These are phyloP conservation scores for Clavelina lepadiformis DNA, from an alignment of 23 tunicate genomes.

Conservation along the genomic window DNA sequence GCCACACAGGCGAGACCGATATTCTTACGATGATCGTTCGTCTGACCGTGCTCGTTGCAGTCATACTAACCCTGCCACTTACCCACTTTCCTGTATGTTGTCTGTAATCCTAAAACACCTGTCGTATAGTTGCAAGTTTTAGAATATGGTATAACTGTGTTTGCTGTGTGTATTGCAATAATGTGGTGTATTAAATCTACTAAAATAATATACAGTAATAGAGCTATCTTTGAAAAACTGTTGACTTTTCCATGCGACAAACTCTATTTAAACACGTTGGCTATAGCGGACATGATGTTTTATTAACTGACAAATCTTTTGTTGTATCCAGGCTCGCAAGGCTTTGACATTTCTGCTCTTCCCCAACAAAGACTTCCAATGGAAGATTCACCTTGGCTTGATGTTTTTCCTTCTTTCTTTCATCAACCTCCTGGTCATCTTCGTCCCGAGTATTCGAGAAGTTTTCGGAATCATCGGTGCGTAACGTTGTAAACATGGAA, in stretches of 20 bases:
- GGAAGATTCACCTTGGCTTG: slow-evolving; percentile 91
- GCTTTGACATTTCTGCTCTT: slow-evolving; percentile 89
- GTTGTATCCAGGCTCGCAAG: slow-evolving; percentile 99
- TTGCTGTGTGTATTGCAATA: too few relatives aligned
- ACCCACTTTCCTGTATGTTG: slow-evolving; percentile 90
- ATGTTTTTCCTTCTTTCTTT: slow-evolving; percentile 77
- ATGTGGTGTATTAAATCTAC: too few relatives aligned
- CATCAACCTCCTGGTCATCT: slow-evolving; percentile 79
- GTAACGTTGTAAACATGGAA: too few relatives aligned
- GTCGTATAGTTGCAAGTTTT: too few relatives aligned
- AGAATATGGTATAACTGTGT: too few relatives aligned
- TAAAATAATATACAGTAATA: too few relatives aligned
- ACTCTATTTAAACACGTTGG: too few relatives aligned
- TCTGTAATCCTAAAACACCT: too few relatives aligned
- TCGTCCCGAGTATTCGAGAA: slow-evolving; percentile 92
- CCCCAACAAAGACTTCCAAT: slow-evolving; percentile 66
- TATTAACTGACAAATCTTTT: too few relatives aligned
- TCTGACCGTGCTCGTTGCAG: slow-evolving; percentile 86
- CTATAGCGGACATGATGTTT: too few relatives aligned
- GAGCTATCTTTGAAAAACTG: too few relatives aligned
- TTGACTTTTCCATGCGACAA: too few relatives aligned
- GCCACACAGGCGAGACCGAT: slow-evolving; percentile 72
- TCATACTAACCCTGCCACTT: slow-evolving; percentile 92
- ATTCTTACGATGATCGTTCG: slow-evolving; percentile 85
- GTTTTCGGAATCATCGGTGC: slow-evolving; percentile 95